phyloP scores from a whole-genome alignment of 2,888 invertebrate genomes.

The Drosophila mercatorum region DNA sequence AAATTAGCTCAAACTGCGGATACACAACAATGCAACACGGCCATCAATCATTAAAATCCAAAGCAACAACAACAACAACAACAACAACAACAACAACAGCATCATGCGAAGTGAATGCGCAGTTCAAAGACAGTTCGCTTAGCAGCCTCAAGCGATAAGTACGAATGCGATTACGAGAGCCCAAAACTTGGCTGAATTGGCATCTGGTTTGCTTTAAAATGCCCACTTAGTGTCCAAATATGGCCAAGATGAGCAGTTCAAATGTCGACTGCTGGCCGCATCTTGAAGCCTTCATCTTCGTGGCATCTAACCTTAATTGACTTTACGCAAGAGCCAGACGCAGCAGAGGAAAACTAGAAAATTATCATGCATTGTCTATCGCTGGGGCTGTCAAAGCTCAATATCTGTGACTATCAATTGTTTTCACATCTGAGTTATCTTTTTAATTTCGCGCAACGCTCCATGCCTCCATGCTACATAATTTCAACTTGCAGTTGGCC shows the following conservation, averaged over 20 bases:
- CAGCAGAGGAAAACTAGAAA: slow-evolving; percentile 36
- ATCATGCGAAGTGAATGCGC: slow-evolving; percentile 32
- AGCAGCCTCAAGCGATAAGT: slow-evolving; percentile 43
- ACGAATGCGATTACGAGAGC: slow-evolving; percentile 21
- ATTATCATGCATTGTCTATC: slow-evolving; percentile 76
- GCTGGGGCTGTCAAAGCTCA: slow-evolving; percentile 75
- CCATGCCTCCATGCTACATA: slow-evolving; percentile 54
- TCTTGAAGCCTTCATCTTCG: slow-evolving; percentile 59
- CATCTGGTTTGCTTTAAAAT: slow-evolving; percentile 57
- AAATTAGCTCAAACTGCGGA: slow-evolving; percentile 77
- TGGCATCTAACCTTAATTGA: slow-evolving; percentile 66
- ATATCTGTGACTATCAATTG: slow-evolving; percentile 80
- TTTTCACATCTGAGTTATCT: slow-evolving; percentile 82
- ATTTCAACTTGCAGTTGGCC: slow-evolving; percentile 68
- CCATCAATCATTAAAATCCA: slow-evolving; percentile 65
- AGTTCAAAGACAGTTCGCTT: slow-evolving; percentile 72
- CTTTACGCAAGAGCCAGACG: slow-evolving; percentile 61
- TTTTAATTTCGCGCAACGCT: slow-evolving; percentile 74
- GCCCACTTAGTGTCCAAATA: slow-evolving; percentile 61
- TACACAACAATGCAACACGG: slow-evolving; percentile 72
- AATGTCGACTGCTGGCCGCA: slow-evolving; percentile 54
- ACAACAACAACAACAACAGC: background rate
- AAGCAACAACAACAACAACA: slow-evolving; percentile 15
- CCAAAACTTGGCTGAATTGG: slow-evolving; percentile 17
- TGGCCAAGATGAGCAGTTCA: slow-evolving; percentile 62